Percentiles rank a stretch among this genome's conserved stretches.
phyloP scores from a whole-genome alignment of 1,140 invertebrate genomes.

The Aporrectodea caliginosa region DNA sequence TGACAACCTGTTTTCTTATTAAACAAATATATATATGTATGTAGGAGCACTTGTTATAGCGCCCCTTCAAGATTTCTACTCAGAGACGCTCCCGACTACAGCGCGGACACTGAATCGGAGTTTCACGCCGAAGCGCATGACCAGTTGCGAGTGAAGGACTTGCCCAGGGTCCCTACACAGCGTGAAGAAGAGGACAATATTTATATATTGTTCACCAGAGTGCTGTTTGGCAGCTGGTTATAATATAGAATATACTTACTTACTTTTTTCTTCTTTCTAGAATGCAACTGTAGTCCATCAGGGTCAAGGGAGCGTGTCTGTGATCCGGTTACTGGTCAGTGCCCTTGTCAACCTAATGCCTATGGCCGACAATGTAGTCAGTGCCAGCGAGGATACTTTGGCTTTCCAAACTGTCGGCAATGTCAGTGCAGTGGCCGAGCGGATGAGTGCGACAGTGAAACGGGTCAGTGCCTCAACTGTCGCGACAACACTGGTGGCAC shows the following conservation, averaged over 20 bases:
- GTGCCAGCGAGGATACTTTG: conserved; percentile 49
- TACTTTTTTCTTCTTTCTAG: conserved; percentile 52
- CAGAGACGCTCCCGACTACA: too few relatives aligned
- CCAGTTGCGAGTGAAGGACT: too few relatives aligned
- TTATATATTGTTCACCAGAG: too few relatives aligned
- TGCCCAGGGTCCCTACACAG: too few relatives aligned
- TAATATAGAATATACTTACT: too few relatives aligned
- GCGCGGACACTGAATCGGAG: too few relatives aligned
- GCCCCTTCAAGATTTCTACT: too few relatives aligned
- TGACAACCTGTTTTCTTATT: too few relatives aligned
- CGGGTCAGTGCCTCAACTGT: conserved; percentile 87
- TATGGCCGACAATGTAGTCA: conserved; percentile 78
- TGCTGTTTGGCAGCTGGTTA: conserved; percentile 25
- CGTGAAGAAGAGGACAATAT: too few relatives aligned
- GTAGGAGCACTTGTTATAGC: too few relatives aligned
- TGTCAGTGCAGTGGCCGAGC: conserved; percentile 98
- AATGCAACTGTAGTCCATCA: conserved; percentile 92
- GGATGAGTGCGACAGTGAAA: conserved; percentile 83
- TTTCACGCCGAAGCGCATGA: too few relatives aligned
- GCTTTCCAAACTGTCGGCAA: conserved; percentile 87
- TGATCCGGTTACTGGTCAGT: conserved; percentile 84
- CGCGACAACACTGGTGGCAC: conserved; percentile 80
- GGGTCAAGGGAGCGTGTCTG: conserved; percentile 94
- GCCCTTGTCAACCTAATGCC: conserved; percentile 83
- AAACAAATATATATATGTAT: too few relatives aligned